Evolutionary conservation across 2,797 vertebrate species (phyloP).

Genomic region (Harpagifer antarcticus): DNA sequence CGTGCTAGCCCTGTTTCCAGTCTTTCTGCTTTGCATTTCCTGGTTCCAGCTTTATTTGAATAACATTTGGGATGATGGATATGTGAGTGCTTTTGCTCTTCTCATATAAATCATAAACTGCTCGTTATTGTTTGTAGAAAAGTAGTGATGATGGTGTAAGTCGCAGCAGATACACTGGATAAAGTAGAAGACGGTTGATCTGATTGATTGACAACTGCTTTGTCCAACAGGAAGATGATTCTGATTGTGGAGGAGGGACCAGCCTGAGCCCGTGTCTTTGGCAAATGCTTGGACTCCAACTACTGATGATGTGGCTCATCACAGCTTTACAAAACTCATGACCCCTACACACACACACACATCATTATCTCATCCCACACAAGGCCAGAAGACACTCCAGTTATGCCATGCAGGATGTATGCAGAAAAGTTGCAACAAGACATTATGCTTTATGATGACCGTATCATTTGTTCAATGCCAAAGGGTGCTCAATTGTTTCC

Average conservation of each 20-base stretch:
- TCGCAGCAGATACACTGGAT: neutral
- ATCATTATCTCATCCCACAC: slow-evolving; percentile 54
- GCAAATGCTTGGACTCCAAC: slow-evolving; percentile 89
- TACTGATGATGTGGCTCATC: slow-evolving; percentile 92
- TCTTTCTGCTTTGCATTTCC: too few relatives aligned
- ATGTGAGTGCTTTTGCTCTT: neutral
- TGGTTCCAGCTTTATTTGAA: too few relatives aligned
- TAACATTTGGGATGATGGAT: too few relatives aligned
- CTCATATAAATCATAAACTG: neutral
- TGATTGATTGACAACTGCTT: slow-evolving; percentile 54
- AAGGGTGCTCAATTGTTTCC: slow-evolving; percentile 77
- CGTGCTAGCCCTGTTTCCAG: too few relatives aligned
- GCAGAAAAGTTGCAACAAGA: slow-evolving; percentile 57
- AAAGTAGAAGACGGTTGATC: neutral
- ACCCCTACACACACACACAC: slow-evolving; percentile 54
- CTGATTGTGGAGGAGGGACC: slow-evolving; percentile 94
- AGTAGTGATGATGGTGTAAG: neutral
- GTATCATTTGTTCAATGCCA: slow-evolving; percentile 75
- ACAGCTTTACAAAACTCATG: slow-evolving; percentile 87
- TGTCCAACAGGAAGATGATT: slow-evolving; percentile 92
- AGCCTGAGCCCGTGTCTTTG: slow-evolving; percentile 90
- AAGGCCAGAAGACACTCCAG: slow-evolving; percentile 45
- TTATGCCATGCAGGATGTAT: slow-evolving; percentile 60
- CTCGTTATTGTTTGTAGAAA: neutral
- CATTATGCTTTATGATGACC: slow-evolving; percentile 33